Conservation (phyloP, 2,888 invertebrate species). For the Eristalis intricaria region DNA sequence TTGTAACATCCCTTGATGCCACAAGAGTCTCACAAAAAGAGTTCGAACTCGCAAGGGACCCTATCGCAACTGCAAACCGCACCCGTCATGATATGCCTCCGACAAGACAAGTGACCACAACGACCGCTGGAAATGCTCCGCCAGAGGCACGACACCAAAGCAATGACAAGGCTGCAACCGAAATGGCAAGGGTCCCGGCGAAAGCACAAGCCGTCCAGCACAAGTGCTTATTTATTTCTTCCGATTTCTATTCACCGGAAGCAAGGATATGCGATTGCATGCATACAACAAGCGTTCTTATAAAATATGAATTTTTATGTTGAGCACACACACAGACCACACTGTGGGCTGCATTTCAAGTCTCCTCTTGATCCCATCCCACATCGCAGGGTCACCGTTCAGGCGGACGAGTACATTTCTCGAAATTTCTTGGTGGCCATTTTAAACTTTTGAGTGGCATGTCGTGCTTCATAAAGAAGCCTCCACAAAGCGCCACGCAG, state of each 20-base stretch:
- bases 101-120: background rate
- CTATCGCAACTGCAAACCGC: background rate
- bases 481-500: background rate
- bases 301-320: constrained; percentile 70
- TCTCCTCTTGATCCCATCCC: constrained; percentile 44
- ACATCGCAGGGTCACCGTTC: background rate
- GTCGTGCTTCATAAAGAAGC: constrained; percentile 35
- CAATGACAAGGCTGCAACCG: background rate
- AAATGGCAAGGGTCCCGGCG: background rate
- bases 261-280: constrained; percentile 71
- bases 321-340: constrained; percentile 47
- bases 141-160: background rate
- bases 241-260: constrained; percentile 69
- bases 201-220: constrained; percentile 13
- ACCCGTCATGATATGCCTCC: background rate
- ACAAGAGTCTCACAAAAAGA: constrained; percentile 13
- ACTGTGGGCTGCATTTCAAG: constrained; percentile 36
- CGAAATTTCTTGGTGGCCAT: constrained; percentile 55
- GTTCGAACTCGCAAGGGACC: background rate
- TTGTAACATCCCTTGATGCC: constrained; percentile 44
- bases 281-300: constrained; percentile 59
- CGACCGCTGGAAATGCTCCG: background rate
- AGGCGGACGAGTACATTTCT: constrained; percentile 50
- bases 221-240: constrained; percentile 70
- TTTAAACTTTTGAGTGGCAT: constrained; percentile 57